phyloP scores from a whole-genome alignment of 2,888 invertebrate genomes.

The Himalopsyche tibetana region DNA sequence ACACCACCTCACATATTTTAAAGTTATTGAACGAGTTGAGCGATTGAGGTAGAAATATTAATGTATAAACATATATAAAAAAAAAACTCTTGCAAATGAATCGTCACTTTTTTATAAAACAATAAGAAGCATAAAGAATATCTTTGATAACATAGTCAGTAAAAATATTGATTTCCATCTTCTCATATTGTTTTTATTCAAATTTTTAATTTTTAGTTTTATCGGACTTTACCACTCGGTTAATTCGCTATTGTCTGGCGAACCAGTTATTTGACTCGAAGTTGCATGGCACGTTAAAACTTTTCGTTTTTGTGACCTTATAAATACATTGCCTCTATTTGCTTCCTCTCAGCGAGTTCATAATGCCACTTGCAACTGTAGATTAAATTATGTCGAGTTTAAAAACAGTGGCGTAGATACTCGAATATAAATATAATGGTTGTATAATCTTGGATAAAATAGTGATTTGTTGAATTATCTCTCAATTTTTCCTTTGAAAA shows the following conservation, averaged over 20 bases:
- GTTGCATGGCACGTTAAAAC: conserved; percentile 28
- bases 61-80: too few species aligned
- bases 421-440: too few species aligned
- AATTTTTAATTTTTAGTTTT: neutral
- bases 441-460: neutral
- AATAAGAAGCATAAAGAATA: too few species aligned
- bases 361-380: conserved; percentile 30
- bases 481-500: too few species aligned
- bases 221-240: neutral
- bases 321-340: conserved; percentile 34
- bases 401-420: neutral
- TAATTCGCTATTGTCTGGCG: neutral
- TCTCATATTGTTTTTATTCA: too few species aligned
- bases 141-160: too few species aligned
- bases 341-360: conserved; percentile 30
- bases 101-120: too few species aligned
- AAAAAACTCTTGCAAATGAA: too few species aligned
- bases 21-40: too few species aligned
- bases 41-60: too few species aligned
- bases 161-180: too few species aligned
- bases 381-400: conserved; percentile 34
- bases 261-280: neutral
- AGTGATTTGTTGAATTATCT: neutral
- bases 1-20: too few species aligned
- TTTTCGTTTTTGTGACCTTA: conserved; percentile 30